Evolutionary conservation across 2,888 invertebrate species (phyloP), one percentile per base, ranked within the genome.

Genomic region (Hyles lineata): DNA sequence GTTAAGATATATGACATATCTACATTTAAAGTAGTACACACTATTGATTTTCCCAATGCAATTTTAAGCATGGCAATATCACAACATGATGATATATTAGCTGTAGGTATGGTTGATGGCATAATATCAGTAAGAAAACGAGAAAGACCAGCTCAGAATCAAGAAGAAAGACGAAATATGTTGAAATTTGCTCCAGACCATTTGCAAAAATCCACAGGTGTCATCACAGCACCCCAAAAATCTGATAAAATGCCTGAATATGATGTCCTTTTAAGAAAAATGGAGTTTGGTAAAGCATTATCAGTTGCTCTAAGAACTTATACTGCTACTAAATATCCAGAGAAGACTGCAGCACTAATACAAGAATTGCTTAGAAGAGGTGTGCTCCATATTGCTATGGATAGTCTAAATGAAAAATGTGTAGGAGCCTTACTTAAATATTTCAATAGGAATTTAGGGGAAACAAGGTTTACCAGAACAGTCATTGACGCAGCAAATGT

Each of bases 31-130:
- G 96, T 97, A 4, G 97, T 99, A 1, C 98, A 99, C 84, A 98
- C 98, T 15, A 95, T 99, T 74, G 97, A 98, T 87, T 99, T 98
- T 88, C 98, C 99, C 0, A 98, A 98, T 90, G 97, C 98, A 19
- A 96, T 99, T 63, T 95, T 99, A 52, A 98, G 98, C 89, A 94
- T 99, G 85, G 98, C 96, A 35, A 95, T 96, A 73, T 96, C 96
- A 1, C 95, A 95, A 78, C 95, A 95, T 85, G 98, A 99, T 92
- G 97, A 97, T 85, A 97, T 97, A 0, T 87, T 99, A 76, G 98
- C 97, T 9, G 98, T 97, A 35, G 99, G 99, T 32, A 98, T 99
- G 97, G 96, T 97, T 11, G 98, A 99, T 92, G 99, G 99, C 63
- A 95, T 99, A 63, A 96, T 99, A 77, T 98, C 98, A 11, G 96